Percentiles rank a stretch among this genome's conserved stretches.
phyloP scores from a whole-genome alignment of 2,888 invertebrate genomes.

The Rhamnusium bicolor region DNA sequence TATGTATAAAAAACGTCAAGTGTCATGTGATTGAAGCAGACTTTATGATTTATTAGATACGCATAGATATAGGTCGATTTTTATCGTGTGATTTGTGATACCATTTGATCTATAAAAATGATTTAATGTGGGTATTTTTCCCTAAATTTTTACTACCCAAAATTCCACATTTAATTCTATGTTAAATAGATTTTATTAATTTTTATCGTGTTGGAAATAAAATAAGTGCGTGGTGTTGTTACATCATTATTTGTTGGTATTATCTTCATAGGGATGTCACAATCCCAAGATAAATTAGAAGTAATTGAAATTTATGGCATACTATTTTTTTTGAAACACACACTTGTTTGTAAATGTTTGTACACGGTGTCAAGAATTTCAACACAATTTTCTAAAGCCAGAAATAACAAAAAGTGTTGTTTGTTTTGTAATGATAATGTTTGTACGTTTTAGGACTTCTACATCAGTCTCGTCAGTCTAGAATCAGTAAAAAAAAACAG shows the following conservation, averaged over 20 bases:
- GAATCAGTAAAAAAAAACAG: too few relatives aligned
- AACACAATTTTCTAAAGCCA: not conserved
- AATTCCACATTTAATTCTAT: not conserved
- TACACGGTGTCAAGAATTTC: not conserved
- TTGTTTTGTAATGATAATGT: not conserved
- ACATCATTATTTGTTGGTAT: not conserved
- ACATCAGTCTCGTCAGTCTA: not conserved
- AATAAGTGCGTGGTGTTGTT: not conserved
- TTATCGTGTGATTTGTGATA: not conserved
- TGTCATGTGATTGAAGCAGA: too few relatives aligned
- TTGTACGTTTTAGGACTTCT: not conserved
- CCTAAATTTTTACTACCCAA: not conserved
- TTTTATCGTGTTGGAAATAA: not conserved
- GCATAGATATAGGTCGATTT: not conserved
- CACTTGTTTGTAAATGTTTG: not conserved
- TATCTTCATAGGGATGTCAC: not conserved
- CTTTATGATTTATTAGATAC: not conserved
- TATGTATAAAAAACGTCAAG: too few relatives aligned
- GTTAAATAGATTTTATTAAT: not conserved
- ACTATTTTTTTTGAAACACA: not conserved
- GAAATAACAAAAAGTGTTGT: not conserved
- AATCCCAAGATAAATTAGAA: constrained; percentile 8
- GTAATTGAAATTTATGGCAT: constrained; percentile 3
- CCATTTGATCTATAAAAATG: not conserved
- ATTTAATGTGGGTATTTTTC: constrained; percentile 4